Evolutionary conservation across 2,888 invertebrate genomes (phyloP).

Genomic region (Pegoplata infirma): DNA sequence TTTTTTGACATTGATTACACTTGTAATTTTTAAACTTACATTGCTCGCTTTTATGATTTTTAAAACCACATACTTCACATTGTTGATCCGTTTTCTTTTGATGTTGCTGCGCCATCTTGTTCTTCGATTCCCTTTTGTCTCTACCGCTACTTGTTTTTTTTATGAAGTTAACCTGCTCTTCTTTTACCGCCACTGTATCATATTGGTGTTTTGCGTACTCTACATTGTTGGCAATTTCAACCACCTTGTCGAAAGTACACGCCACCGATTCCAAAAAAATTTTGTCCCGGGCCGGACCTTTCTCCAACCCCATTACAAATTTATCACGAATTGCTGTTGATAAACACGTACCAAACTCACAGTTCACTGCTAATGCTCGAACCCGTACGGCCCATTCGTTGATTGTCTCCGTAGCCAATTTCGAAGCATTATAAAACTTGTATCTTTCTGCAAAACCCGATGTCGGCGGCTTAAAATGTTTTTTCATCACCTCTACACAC

Average conservation of each 20-base stretch:
- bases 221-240: slow-evolving; percentile 44
- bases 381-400: slow-evolving; percentile 56
- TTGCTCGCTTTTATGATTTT: slow-evolving; percentile 33
- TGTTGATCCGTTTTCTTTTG: slow-evolving; percentile 6
- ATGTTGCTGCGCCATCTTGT: no score
- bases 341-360: slow-evolving; percentile 32
- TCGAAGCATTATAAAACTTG: slow-evolving; percentile 53
- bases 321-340: slow-evolving; percentile 32
- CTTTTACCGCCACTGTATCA: slow-evolving; percentile 33
- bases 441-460: slow-evolving; percentile 52
- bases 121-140: no score
- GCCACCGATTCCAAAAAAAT: slow-evolving; percentile 49
- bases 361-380: slow-evolving; percentile 27
- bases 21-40: slow-evolving; percentile 58
- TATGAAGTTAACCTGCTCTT: background rate
- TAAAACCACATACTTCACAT: slow-evolving; percentile 49
- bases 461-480: slow-evolving; percentile 47
- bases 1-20: slow-evolving; percentile 55
- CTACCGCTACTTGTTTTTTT: background rate
- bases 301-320: slow-evolving; percentile 53
- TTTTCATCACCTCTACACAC: slow-evolving; percentile 28
- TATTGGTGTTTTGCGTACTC: slow-evolving; percentile 41
- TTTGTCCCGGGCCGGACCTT: slow-evolving; percentile 62
- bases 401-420: slow-evolving; percentile 22
- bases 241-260: slow-evolving; percentile 15